Evolutionary conservation across 2,888 invertebrate species (phyloP).

Genomic region (Pristionchus exspectatus): DNA sequence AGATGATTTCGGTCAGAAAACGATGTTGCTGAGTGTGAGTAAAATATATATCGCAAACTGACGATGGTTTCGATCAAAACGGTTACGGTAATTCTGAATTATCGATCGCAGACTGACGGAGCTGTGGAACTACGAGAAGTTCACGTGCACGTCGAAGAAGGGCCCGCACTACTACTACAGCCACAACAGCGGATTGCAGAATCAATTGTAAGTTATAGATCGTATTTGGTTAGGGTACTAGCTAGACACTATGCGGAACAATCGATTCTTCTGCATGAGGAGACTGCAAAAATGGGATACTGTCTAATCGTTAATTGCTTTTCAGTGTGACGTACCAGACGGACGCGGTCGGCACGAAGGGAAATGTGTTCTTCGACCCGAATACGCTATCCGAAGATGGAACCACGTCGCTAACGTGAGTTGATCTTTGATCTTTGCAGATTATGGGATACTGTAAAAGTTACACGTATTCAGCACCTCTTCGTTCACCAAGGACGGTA

Average conservation of each 20-base stretch:
- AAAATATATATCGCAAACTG: no score
- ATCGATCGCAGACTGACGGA: conserved; percentile 85
- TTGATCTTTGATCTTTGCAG: background rate
- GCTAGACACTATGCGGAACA: no score
- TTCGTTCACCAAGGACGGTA: conserved; percentile 92
- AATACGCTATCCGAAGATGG: conserved; percentile 93
- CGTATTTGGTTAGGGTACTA: background rate
- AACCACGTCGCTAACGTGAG: conserved; percentile 86
- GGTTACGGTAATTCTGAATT: background rate
- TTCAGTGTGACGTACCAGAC: conserved; percentile 93
- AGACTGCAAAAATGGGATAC: background rate
- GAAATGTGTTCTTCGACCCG: conserved; percentile 91
- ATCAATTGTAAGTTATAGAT: conserved; percentile 87
- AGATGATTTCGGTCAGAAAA: background rate
- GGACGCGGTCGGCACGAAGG: conserved; percentile 86
- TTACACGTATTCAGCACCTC: conserved; percentile 81
- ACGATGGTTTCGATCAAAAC: no score
- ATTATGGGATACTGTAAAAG: background rate
- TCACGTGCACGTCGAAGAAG: conserved; percentile 89
- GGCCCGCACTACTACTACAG: conserved; percentile 92
- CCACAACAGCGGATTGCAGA: conserved; percentile 95
- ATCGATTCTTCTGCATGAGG: no score
- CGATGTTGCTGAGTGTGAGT: background rate
- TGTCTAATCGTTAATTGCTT: background rate
- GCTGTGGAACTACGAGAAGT: conserved; percentile 97